These are phyloP conservation scores for Lasioglossum calceatum DNA, from an alignment of 2,888 invertebrate species.

Conservation along the genomic window DNA sequence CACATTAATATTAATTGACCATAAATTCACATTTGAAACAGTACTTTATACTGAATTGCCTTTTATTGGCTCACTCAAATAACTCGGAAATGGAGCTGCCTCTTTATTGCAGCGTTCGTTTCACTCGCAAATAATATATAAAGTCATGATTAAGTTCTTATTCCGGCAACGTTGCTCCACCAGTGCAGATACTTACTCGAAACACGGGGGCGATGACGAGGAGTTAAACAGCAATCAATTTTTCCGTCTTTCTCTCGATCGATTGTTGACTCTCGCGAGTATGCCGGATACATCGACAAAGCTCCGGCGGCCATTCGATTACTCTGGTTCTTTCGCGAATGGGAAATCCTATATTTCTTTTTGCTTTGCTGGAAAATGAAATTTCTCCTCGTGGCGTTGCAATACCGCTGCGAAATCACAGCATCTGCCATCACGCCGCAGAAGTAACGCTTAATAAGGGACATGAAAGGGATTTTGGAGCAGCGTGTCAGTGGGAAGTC, in stretches of 20 bases:
- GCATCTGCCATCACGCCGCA: conserved; percentile 49
- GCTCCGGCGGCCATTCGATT: conserved; percentile 51
- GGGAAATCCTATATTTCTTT: conserved; percentile 28
- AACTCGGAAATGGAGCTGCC: too few species aligned
- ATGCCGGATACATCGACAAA: conserved; percentile 40
- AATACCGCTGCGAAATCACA: conserved; percentile 61
- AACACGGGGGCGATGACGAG: neutral
- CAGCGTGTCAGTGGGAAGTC: conserved; percentile 48
- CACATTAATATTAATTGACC: too few species aligned
- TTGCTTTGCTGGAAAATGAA: conserved; percentile 56
- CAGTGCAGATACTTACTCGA: neutral
- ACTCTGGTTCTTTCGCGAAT: conserved; percentile 24
- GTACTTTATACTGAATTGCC: too few species aligned
- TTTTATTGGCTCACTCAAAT: too few species aligned
- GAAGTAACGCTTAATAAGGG: conserved; percentile 57
- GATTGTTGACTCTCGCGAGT: conserved; percentile 33
- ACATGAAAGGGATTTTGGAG: conserved; percentile 55
- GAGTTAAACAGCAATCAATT: neutral
- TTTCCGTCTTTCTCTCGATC: conserved; percentile 26
- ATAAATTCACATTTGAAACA: too few species aligned
- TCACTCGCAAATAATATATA: too few species aligned
- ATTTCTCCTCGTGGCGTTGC: conserved; percentile 55
- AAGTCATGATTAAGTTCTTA: too few species aligned
- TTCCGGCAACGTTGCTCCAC: too few species aligned
- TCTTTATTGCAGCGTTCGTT: too few species aligned